Conservation (phyloP, 2,797 vertebrate species). For the Graptemys geographica region DNA sequence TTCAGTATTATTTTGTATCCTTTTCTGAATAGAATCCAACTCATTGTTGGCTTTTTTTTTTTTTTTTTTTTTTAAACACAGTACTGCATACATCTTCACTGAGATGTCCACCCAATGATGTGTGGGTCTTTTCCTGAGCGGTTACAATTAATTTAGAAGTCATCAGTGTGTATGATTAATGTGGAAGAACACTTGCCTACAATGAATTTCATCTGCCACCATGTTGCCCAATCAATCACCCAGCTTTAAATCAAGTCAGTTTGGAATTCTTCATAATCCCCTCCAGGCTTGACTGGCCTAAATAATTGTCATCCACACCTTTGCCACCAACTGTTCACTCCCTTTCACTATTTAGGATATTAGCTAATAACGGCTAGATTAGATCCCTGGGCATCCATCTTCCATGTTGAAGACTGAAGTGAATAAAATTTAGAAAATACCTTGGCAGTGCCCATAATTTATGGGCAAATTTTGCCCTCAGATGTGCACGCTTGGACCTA, state of each 20-base stretch:
- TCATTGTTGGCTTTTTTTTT: background rate
- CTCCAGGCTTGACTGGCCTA: background rate
- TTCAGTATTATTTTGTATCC: background rate
- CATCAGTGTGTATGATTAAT: background rate
- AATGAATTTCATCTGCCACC: background rate
- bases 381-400: background rate
- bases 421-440: accelerated
- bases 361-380: background rate
- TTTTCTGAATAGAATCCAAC: background rate
- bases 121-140: background rate
- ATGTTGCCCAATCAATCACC: background rate
- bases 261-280: background rate
- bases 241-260: background rate
- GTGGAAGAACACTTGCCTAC: background rate
- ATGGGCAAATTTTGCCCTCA: background rate
- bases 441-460: background rate
- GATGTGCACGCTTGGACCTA: background rate
- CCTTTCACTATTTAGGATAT: background rate
- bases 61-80: background rate
- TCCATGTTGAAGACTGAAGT: background rate
- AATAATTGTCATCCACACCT: background rate
- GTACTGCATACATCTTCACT: background rate
- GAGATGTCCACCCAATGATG: background rate
- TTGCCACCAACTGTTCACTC: background rate
- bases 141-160: background rate